Conservation (phyloP, 2,113 vertebrate species). For the Abramis brama region DNA sequence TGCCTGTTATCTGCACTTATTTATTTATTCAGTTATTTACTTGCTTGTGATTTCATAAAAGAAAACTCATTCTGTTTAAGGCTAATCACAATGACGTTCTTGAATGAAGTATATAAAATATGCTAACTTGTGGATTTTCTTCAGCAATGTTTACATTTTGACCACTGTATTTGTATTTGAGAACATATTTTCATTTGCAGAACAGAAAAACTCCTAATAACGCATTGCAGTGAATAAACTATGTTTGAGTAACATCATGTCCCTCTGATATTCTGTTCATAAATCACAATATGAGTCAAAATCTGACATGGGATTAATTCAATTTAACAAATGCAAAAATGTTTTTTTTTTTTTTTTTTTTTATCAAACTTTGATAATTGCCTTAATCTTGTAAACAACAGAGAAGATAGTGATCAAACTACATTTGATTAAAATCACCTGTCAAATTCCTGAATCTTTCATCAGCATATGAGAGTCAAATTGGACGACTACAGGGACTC, state of each 20-base stretch:
- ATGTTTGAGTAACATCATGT: slow-evolving; percentile 53
- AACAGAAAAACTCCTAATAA: slow-evolving; percentile 49
- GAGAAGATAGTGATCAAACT: no score
- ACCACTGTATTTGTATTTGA: slow-evolving; percentile 63
- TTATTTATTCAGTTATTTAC: slow-evolving; percentile 1
- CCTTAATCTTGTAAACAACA: no score
- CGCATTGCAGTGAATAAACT: slow-evolving; percentile 69
- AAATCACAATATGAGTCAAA: neutral
- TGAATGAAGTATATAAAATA: slow-evolving; percentile 38
- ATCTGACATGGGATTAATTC: no score
- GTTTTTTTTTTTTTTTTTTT: no score
- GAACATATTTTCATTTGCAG: slow-evolving; percentile 63
- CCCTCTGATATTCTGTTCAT: neutral
- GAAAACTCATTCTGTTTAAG: neutral
- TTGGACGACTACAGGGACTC: no score
- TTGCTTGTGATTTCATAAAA: slow-evolving; percentile 26
- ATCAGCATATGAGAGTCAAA: no score
- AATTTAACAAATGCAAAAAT: no score
- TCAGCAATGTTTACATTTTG: slow-evolving; percentile 65
- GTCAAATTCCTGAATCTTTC: no score
- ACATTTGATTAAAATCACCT: no score
- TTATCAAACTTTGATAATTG: no score
- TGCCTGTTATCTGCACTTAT: slow-evolving; percentile 2
- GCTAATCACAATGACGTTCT: neutral
- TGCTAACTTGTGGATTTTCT: slow-evolving; percentile 42